Evolutionary conservation across 2,797 vertebrate species (phyloP), one percentile per base, ranked within the genome.

Genomic region (Platyrinchus mystaceus): DNA sequence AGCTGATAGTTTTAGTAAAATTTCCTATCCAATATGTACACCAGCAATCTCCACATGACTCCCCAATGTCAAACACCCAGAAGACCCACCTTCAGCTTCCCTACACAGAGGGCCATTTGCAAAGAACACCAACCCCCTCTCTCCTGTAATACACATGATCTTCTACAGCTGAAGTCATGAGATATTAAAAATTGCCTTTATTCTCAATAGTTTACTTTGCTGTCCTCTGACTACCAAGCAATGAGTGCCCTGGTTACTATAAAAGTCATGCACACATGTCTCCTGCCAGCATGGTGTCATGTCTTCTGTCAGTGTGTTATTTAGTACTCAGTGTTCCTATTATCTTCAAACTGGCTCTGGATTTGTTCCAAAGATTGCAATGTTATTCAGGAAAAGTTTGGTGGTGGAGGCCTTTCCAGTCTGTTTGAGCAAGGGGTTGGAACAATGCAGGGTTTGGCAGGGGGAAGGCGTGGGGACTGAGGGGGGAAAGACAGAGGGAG

Each of bases 321-420:
- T 96, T 96, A 94, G 83, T 88, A 70, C 94, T 96, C 95, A 94
- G 53, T 96, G 93, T 97, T 96, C 95, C 94, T 74, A 97, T 97
- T 97, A 84, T 96, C 91, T 82, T 94, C 95, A 95, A 95, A 96
- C 94, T 80, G 96, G 64, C 95, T 89, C 94, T 96, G 96, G 96
- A 93, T 58, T 55, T 83, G 27, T 84, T 97, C 96, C 95, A 96
- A 94, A 97, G 82, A 74, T 34, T 19, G 74, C 64, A 24, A 21
- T 44, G 84, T 36, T 95, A 88, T 88, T 90, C 89, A 94, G 6
- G 56, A 32, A 91, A 94, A 91, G 70, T 95, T 96, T 27, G 60
- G 94, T 84, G 89, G 70, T 93, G 63, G 50, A n/a, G n/a, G n/a
- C n/a, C 59, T 73, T 89, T 47, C 13, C 67, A 55, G 92, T 44